Conservation (phyloP, 2,888 invertebrate species). For the Diarsia mendica region DNA sequence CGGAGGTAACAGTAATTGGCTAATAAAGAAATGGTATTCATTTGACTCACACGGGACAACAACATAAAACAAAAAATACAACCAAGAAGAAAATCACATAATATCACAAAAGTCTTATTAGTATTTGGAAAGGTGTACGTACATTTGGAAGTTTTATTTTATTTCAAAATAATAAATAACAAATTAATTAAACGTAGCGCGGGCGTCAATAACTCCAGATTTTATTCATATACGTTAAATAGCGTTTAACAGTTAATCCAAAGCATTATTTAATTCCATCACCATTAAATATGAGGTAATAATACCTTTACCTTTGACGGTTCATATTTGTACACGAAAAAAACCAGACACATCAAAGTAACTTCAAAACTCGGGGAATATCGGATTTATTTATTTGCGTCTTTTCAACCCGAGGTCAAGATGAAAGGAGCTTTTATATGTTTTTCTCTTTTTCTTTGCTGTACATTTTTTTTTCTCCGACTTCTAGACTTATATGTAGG, state of each 20-base stretch:
- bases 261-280: conserved; percentile 7
- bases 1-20: too few species aligned
- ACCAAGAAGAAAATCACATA: too few species aligned
- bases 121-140: too few species aligned
- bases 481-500: conserved; percentile 22
- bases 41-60: too few species aligned
- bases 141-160: too few species aligned
- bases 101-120: too few species aligned
- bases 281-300: conserved; percentile 50
- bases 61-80: too few species aligned
- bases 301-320: too few species aligned
- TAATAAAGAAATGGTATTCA: too few species aligned
- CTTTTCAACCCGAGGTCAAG: conserved; percentile 66
- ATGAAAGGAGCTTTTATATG: conserved; percentile 73
- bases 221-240: background rate
- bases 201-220: background rate
- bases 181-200: background rate
- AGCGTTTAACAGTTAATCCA: background rate
- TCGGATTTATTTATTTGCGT: conserved; percentile 77
- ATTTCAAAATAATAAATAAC: too few species aligned
- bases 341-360: conserved; percentile 74
- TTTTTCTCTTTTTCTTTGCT: conserved; percentile 60
- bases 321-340: conserved; percentile 48
- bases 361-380: conserved; percentile 70
- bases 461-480: conserved; percentile 33